A percentile compares a stretch with the other conserved stretches of the same genome.
These are phyloP conservation scores for Halictus ligatus DNA, from an alignment of 2,888 invertebrate genomes.

Conservation along the genomic window DNA sequence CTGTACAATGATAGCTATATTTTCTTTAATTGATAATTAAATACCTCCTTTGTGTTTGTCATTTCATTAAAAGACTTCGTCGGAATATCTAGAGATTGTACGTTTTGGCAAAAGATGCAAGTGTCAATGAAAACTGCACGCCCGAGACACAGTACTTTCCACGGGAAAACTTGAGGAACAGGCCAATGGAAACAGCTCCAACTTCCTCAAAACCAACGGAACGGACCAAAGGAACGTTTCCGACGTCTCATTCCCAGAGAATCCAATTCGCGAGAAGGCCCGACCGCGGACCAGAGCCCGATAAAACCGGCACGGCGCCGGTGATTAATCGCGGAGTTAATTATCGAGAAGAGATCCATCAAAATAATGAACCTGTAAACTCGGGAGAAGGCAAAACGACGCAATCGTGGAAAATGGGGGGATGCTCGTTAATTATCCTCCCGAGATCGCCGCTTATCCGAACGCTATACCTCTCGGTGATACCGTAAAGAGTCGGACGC, in stretches of 20 bases:
- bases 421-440: slow-evolving; percentile 50
- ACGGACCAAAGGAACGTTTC: neutral
- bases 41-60: too few species aligned
- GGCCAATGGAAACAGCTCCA: neutral
- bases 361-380: slow-evolving; percentile 63
- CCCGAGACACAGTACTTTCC: neutral
- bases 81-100: too few species aligned
- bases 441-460: slow-evolving; percentile 21
- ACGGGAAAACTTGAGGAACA: neutral
- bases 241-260: neutral
- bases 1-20: too few species aligned
- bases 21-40: too few species aligned
- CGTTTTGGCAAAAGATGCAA: neutral
- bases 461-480: neutral
- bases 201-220: neutral
- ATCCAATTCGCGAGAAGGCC: neutral
- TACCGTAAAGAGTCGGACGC: neutral
- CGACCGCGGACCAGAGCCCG: neutral
- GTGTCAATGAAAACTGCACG: neutral
- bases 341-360: slow-evolving; percentile 82
- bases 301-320: neutral
- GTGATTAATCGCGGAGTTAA: slow-evolving; percentile 76
- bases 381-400: slow-evolving; percentile 31
- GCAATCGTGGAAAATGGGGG: slow-evolving; percentile 39
- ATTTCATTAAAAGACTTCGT: too few species aligned